These are phyloP conservation scores for Auanema freiburgensis DNA, from an alignment of 2,888 invertebrate genomes.

Conservation along the genomic window DNA sequence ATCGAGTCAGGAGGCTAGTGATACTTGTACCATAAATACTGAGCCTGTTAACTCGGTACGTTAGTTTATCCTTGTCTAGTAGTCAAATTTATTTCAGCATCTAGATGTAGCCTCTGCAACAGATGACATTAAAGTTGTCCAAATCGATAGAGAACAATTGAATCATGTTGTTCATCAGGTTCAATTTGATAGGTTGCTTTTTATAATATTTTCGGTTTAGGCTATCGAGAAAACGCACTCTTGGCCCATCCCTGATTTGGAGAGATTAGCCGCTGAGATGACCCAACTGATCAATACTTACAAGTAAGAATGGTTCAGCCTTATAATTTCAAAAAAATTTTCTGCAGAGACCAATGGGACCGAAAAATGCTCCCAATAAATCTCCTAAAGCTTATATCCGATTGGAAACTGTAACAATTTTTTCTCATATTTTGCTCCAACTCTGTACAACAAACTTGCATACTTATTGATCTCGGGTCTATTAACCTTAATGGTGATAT, in stretches of 20 bases:
- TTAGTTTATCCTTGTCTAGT: too few relatives aligned
- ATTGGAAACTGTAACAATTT: slow-evolving; percentile 1
- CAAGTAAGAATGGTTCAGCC: slow-evolving; percentile 18
- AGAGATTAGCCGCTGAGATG: slow-evolving; percentile 50
- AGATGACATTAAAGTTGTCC: slow-evolving; percentile 23
- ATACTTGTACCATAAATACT: too few relatives aligned
- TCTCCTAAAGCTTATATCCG: neutral
- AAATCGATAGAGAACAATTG: slow-evolving; percentile 11
- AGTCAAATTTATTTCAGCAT: too few relatives aligned
- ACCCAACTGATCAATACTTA: slow-evolving; percentile 45
- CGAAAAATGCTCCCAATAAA: neutral
- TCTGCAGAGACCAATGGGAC: slow-evolving; percentile 7
- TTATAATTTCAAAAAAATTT: neutral
- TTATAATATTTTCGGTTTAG: slow-evolving; percentile 10
- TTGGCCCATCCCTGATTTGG: slow-evolving; percentile 55
- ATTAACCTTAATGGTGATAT: too few relatives aligned
- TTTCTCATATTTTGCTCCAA: slow-evolving; percentile 45
- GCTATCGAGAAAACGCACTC: slow-evolving; percentile 37
- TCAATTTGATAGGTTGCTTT: too few relatives aligned
- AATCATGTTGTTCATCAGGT: neutral
- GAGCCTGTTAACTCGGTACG: too few relatives aligned
- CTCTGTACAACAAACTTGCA: slow-evolving; percentile 39
- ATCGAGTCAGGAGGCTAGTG: too few relatives aligned
- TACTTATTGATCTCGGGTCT: neutral
- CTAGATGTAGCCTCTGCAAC: too few relatives aligned